These are phyloP conservation scores for Eurois occulta DNA, from an alignment of 2,888 invertebrate genomes.

Conservation along the genomic window DNA sequence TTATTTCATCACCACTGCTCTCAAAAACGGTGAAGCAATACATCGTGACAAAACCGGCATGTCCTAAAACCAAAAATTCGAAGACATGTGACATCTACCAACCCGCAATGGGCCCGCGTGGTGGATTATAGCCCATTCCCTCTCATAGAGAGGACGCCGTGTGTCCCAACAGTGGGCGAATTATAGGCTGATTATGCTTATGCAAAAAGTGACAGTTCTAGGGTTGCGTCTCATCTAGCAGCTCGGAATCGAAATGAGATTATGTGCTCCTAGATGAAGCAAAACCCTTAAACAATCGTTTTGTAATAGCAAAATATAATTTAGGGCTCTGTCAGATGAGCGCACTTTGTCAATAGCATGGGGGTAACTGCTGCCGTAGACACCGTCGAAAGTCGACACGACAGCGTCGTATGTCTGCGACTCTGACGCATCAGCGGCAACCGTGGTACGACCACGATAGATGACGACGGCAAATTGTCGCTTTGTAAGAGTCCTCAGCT, in stretches of 20 bases:
- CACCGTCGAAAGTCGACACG: background rate
- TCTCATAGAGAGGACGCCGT: too few species aligned
- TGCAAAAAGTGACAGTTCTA: background rate
- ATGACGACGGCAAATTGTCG: background rate
- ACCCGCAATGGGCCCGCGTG: too few species aligned
- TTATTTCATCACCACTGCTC: too few species aligned
- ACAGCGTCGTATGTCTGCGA: background rate
- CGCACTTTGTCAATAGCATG: background rate
- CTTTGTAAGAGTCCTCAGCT: background rate
- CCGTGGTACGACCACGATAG: too few species aligned
- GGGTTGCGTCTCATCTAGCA: background rate
- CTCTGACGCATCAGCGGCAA: background rate
- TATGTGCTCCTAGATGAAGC: background rate
- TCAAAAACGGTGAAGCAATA: too few species aligned
- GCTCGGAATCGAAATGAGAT: background rate
- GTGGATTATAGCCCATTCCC: too few species aligned
- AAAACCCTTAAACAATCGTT: background rate
- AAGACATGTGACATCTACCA: too few species aligned
- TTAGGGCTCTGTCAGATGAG: background rate
- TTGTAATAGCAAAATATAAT: background rate
- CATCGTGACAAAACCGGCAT: too few species aligned
- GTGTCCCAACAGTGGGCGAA: too few species aligned
- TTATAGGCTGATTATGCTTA: too few species aligned
- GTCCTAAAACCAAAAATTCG: too few species aligned
- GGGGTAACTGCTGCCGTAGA: background rate